phyloP scores from a whole-genome alignment of 2,888 invertebrate genomes.

The Quadriops clusia region DNA sequence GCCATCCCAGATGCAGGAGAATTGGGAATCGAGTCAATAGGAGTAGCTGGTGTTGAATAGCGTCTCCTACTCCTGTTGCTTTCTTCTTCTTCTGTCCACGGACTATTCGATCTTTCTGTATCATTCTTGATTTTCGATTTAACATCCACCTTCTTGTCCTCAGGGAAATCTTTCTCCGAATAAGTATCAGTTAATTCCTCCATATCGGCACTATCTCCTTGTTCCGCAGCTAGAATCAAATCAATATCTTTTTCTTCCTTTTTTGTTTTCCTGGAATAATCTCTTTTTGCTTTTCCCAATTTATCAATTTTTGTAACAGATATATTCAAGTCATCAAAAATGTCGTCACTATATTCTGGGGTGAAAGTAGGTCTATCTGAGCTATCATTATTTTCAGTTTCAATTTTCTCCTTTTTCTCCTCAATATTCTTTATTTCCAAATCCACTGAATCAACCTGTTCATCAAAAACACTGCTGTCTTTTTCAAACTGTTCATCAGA shows the following conservation, averaged over 20 bases:
- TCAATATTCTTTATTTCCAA: conserved; percentile 20
- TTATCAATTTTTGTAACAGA: conserved; percentile 49
- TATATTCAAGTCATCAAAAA: conserved; percentile 26
- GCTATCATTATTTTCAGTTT: conserved; percentile 11
- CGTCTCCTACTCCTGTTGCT: conserved; percentile 24
- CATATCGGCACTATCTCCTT: conserved; percentile 24
- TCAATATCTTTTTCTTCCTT: conserved; percentile 39
- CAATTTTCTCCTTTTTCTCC: conserved; percentile 16
- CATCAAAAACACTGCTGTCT: conserved; percentile 14
- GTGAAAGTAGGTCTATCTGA: conserved; percentile 17
- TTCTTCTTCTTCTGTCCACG: conserved; percentile 44
- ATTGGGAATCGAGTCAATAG: conserved; percentile 51
- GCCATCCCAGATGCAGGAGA: conserved; percentile 41
- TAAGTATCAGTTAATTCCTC: conserved; percentile 24
- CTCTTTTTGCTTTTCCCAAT: conserved; percentile 48
- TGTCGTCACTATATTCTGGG: conserved; percentile 22
- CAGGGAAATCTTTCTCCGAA: conserved; percentile 22
- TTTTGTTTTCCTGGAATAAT: conserved; percentile 45
- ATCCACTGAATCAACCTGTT: conserved; percentile 17
- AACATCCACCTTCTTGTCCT: conserved; percentile 20
- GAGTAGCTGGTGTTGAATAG: conserved; percentile 40
- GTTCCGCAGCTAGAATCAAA: conserved; percentile 32
- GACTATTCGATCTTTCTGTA: conserved; percentile 42
- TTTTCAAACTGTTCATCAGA: conserved; percentile 15
- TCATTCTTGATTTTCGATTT: conserved; percentile 35